Percentiles rank a stretch among this genome's conserved stretches.
These are phyloP conservation scores for Tipula confusa DNA, from an alignment of 2,888 invertebrate genomes.

Conservation along the genomic window DNA sequence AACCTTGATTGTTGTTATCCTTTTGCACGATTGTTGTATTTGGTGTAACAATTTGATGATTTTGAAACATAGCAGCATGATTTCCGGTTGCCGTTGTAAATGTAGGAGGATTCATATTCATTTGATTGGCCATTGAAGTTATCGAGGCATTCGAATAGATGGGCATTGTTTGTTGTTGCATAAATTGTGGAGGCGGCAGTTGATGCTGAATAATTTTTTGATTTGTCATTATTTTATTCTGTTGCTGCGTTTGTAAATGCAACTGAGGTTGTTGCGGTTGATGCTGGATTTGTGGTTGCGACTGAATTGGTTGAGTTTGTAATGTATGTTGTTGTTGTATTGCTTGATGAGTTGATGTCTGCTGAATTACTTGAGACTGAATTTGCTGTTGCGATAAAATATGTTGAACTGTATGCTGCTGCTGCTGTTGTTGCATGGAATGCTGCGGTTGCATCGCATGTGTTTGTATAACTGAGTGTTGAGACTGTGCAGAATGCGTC, in stretches of 20 bases:
- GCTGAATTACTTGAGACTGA: conserved; percentile 27
- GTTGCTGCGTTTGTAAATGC: conserved; percentile 34
- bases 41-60: not conserved
- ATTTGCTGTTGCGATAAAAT: not conserved
- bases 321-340: conserved; percentile 33
- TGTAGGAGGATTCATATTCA: not conserved
- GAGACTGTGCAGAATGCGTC: not conserved
- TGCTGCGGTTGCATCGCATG: conserved; percentile 34
- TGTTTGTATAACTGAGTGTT: not conserved
- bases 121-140: not conserved
- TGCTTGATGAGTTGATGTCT: conserved; percentile 27
- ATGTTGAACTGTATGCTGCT: conserved; percentile 28
- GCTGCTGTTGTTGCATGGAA: conserved; percentile 31
- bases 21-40: not conserved
- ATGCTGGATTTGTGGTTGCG: conserved; percentile 31
- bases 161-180: conserved; percentile 21
- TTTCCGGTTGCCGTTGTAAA: not conserved
- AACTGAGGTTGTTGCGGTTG: conserved; percentile 38
- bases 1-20: not conserved
- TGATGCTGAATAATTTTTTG: conserved; percentile 31
- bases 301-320: conserved; percentile 34
- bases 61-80: not conserved
- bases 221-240: conserved; percentile 28
- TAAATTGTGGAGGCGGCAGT: conserved; percentile 30
- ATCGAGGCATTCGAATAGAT: not conserved